These are phyloP conservation scores for Drosophila affinis DNA, from an alignment of 2,888 invertebrate genomes.

Conservation along the genomic window DNA sequence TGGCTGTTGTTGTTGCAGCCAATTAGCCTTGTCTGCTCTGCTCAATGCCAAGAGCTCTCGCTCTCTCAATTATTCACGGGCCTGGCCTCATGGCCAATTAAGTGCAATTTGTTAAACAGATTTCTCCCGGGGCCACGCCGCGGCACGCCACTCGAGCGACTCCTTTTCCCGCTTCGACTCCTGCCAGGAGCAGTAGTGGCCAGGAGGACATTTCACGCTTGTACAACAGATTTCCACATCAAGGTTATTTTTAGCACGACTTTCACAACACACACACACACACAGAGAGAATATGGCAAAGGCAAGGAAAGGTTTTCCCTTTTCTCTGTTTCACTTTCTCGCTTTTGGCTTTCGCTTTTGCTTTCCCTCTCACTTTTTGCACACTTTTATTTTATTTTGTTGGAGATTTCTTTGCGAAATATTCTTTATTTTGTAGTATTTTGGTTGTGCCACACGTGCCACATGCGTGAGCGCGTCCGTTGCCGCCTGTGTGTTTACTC, in stretches of 20 bases:
- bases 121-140: background rate
- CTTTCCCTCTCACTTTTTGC: constrained; percentile 25
- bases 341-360: constrained; percentile 17
- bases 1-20: background rate
- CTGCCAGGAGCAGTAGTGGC: background rate
- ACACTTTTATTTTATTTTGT: constrained; percentile 16
- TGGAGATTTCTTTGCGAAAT: constrained; percentile 1
- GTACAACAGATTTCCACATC: constrained; percentile 44
- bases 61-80: constrained; percentile 50
- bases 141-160: background rate
- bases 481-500: constrained; percentile 71
- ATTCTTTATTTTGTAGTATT: constrained; percentile 18
- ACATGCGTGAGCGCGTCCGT: constrained; percentile 43
- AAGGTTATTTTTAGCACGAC: constrained; percentile 64
- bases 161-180: constrained; percentile 17
- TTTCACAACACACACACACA: constrained; percentile 45
- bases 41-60: constrained; percentile 21
- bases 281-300: background rate
- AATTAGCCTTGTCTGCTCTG: constrained; percentile 32
- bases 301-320: constrained; percentile 23
- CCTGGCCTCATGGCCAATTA: constrained; percentile 50
- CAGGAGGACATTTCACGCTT: constrained; percentile 20
- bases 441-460: constrained; percentile 47
- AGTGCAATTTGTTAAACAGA: constrained; percentile 40
- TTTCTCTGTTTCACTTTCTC: constrained; percentile 32